These are phyloP conservation scores for Ylistrum balloti DNA, from an alignment of 1,140 invertebrate species.

Conservation along the genomic window DNA sequence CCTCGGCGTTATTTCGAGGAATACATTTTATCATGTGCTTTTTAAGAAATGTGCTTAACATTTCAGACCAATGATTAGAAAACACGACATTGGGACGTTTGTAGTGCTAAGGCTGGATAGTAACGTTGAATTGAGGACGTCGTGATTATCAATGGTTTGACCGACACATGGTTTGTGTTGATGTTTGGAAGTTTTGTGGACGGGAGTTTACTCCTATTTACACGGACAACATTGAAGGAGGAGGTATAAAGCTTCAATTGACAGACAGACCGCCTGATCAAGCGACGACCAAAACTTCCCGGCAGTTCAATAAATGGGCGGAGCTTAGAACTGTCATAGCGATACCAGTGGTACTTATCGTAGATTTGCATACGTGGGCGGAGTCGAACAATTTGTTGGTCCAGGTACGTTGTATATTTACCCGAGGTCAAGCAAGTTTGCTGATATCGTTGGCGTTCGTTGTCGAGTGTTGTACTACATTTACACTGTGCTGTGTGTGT, in stretches of 20 bases:
- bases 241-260: background rate
- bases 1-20: background rate
- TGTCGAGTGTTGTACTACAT: constrained; percentile 59
- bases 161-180: background rate
- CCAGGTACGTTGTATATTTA: constrained; percentile 68
- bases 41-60: too few species aligned
- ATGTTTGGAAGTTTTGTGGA: constrained; percentile 5
- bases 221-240: background rate
- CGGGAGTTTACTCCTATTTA: background rate
- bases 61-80: too few species aligned
- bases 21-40: background rate
- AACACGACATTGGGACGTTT: background rate
- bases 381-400: constrained; percentile 45
- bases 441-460: constrained; percentile 59
- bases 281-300: constrained; percentile 4
- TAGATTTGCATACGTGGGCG: constrained; percentile 65
- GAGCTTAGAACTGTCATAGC: background rate
- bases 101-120: background rate
- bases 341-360: background rate
- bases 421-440: constrained; percentile 66
- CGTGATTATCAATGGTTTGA: background rate
- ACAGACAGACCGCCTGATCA: background rate
- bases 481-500: constrained; percentile 42
- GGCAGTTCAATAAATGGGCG: constrained; percentile 30
- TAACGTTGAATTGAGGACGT: background rate